phyloP scores from a whole-genome alignment of 2,797 vertebrate genomes.

The Neostethus bicornis region DNA sequence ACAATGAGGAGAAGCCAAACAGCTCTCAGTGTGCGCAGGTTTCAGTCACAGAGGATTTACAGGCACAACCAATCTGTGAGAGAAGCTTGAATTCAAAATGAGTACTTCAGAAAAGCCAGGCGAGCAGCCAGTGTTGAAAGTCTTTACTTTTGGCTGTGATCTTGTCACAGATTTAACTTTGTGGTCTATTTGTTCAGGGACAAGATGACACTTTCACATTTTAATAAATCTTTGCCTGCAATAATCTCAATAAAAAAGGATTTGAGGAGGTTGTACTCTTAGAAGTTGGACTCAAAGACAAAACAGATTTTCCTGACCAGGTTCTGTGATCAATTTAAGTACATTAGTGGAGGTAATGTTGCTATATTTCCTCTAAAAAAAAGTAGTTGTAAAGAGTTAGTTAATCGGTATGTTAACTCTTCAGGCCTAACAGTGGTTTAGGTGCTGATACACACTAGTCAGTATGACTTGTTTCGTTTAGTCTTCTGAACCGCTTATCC shows the following conservation, averaged over 20 bases:
- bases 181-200: conserved; percentile 35
- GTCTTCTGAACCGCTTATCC: no score
- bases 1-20: conserved; percentile 64
- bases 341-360: no score
- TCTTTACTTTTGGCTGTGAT: conserved; percentile 32
- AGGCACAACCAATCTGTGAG: conserved; percentile 39
- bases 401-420: not conserved
- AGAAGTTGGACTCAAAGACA: no score
- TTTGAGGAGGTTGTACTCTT: no score
- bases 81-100: conserved; percentile 56
- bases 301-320: no score
- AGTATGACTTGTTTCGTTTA: no score
- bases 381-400: no score
- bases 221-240: no score
- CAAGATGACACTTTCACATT: conserved; percentile 29
- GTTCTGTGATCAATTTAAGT: no score
- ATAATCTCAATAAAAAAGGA: no score
- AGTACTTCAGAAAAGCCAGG: conserved; percentile 27
- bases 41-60: conserved; percentile 69
- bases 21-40: conserved; percentile 54
- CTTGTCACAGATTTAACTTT: conserved; percentile 27
- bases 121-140: conserved; percentile 40
- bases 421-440: not conserved
- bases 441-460: not conserved
- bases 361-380: no score